Base-by-base conservation (phyloP, 2,797 vertebrate genomes). In the Microchirus variegatus region DNA sequence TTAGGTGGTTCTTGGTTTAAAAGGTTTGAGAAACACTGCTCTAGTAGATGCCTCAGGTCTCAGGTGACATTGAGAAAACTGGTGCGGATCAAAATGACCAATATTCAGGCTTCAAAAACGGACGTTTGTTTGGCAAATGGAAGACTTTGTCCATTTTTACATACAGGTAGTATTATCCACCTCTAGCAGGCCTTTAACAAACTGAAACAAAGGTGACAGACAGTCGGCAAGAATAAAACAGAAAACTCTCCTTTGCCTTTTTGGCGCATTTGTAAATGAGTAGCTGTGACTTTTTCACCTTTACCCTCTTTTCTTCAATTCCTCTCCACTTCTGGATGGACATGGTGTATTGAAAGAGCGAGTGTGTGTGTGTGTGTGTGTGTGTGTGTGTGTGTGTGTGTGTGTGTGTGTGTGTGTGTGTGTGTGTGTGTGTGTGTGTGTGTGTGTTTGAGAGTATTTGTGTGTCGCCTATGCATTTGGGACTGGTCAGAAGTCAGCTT, bases 401-500 rank as follows among this genome's bases (percentile, higher is more conserved):
- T 78, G 82, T 78, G 75, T 53, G 51, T 36, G 56, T 56, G 50
- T n/a, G 75, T 78, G 82, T 78, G 75, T 53, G 51, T 36, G 56
- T 56, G 50, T n/a, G 75, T 78, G 82, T 78, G 75, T 53, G 51
- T 36, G 56, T 56, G 50, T n/a, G 75, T 78, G 82, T 78, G 75
- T 53, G 51, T 36, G 56, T 56, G 50, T n/a, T n/a, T n/a, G n/a
- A n/a, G n/a, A n/a, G n/a, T n/a, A n/a, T 81, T 58, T 81, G 77
- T 80, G 81, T 77, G 75, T 62, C 63, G 68, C 73, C 54, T 3
- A 61, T 76, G 78, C 82, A 74, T 90, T 89, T 91, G 92, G 91
- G 89, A 90, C 87, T 80, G 88, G 84, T 93, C 84, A 86, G 68
- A 90, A 95, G 94, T 95, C 94, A 94, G 94, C 93, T 94, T 96